Evolutionary conservation across 2,113 vertebrate species (phyloP), one percentile per base, ranked within the genome.

Genomic region (Microtus montanus): DNA sequence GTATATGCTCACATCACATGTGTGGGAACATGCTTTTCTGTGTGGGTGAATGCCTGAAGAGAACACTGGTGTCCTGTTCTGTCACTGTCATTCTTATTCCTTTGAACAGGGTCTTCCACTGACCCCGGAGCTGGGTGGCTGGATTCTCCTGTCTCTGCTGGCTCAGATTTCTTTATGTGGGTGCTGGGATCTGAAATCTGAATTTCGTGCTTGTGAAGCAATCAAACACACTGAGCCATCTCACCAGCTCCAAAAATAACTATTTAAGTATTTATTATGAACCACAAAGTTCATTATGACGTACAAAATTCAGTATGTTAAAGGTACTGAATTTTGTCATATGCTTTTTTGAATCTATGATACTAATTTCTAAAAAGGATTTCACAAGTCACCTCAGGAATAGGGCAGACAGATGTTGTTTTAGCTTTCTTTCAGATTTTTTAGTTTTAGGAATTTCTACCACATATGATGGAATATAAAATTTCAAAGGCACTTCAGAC

Each of bases 341-440:
- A 70, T 68, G 30, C 10, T 35, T 68, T 64, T 70, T 22, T 49
- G 44, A 28, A 80, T 20, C 14, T 74, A 47, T 68, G 41, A 89
- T 38, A 26, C 7, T 66, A 19, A 41, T 83, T 91, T 83, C 74
- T 74, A 66, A 70, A 38, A 94, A 61, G 33, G 11, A 8, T 19
- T 90, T 90, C 35, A 41, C 26, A 49, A 80, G 38, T 68, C 74
- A 86, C 41, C 47, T 64, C 20, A 70, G 52, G 63, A 92, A 35
- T 35, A 41, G 66, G 14, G 33, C 66, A 41, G 58, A 63, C 35
- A 35, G 61, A 35, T 80, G 66, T 66, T 5, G 35, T 73, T 63
- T 92, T 79, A 0, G 44, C 87, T 61, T 94, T 86, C 84, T 92
- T 90, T 33, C 47, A 92, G 63, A 54, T 35, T 89, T 78, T 64